These are phyloP conservation scores for Sarcoramphus papa DNA, from an alignment of 2,797 vertebrate species.

Conservation along the genomic window DNA sequence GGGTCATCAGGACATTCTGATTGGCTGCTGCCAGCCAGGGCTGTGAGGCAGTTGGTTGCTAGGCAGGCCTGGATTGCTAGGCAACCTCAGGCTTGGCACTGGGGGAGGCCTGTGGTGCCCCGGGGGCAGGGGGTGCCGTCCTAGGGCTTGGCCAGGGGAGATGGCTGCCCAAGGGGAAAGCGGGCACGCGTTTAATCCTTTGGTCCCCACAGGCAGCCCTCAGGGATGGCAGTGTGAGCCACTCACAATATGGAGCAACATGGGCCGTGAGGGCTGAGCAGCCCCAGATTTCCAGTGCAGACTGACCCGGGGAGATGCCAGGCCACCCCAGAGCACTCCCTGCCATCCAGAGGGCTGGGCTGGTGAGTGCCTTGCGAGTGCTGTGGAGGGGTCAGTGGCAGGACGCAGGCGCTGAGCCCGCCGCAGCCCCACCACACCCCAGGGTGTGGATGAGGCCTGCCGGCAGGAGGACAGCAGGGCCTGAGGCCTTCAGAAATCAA, in stretches of 20 bases:
- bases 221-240: background rate
- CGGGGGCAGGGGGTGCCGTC: accelerated
- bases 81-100: background rate
- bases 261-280: background rate
- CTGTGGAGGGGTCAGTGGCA: no score
- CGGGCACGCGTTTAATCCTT: accelerated
- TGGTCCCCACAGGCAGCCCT: background rate
- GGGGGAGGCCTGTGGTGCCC: background rate
- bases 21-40: background rate
- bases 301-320: background rate
- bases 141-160: accelerated
- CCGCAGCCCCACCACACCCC: accelerated
- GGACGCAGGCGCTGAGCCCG: accelerated
- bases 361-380: background rate
- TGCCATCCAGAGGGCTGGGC: no score
- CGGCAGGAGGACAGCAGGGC: accelerated
- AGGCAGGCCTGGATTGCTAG: background rate
- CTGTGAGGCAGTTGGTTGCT: background rate
- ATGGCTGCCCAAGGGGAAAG: no score
- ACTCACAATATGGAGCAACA: background rate
- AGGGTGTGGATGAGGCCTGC: background rate
- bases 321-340: background rate
- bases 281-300: background rate
- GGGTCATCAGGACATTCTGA: no score
- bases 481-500: background rate